Evolutionary conservation across 2,113 vertebrate genomes (phyloP).

Genomic region (Nesogale talazaci): DNA sequence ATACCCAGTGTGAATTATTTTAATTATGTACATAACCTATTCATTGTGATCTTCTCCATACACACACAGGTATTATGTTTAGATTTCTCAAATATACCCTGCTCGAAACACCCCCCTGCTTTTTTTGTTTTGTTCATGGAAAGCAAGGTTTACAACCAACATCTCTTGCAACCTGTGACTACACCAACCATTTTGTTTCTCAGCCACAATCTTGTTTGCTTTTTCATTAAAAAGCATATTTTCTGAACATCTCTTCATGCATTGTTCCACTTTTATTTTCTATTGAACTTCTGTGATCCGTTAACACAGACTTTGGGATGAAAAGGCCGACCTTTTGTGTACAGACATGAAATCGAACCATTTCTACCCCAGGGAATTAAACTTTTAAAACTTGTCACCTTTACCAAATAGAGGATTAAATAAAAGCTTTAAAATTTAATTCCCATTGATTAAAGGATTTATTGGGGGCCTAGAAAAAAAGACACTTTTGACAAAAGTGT

Average conservation of each 20-base stretch:
- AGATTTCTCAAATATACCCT: too few relatives aligned
- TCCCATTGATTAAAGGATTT: conserved; percentile 55
- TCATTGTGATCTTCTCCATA: neutral
- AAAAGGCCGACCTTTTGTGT: neutral
- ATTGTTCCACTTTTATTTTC: neutral
- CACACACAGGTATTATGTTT: too few relatives aligned
- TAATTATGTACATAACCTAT: neutral
- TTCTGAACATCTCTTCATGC: neutral
- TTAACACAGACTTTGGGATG: neutral
- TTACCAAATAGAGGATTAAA: conserved; percentile 58
- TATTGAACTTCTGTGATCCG: neutral
- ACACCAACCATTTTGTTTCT: neutral
- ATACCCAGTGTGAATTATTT: neutral
- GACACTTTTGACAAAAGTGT: conserved; percentile 40
- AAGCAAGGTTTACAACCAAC: neutral
- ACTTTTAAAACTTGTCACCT: conserved; percentile 24
- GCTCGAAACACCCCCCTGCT: too few relatives aligned
- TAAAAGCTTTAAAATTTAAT: conserved; percentile 38
- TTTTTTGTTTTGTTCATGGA: neutral
- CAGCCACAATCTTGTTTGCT: neutral
- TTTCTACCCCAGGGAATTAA: conserved; percentile 48
- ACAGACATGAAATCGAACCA: conserved; percentile 27
- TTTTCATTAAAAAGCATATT: neutral
- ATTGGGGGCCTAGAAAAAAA: conserved; percentile 35
- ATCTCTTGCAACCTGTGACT: neutral